Evolutionary conservation across 1,140 invertebrate species (phyloP), one percentile per base, ranked within the genome.

Genomic region (Agrilus planipennis): DNA sequence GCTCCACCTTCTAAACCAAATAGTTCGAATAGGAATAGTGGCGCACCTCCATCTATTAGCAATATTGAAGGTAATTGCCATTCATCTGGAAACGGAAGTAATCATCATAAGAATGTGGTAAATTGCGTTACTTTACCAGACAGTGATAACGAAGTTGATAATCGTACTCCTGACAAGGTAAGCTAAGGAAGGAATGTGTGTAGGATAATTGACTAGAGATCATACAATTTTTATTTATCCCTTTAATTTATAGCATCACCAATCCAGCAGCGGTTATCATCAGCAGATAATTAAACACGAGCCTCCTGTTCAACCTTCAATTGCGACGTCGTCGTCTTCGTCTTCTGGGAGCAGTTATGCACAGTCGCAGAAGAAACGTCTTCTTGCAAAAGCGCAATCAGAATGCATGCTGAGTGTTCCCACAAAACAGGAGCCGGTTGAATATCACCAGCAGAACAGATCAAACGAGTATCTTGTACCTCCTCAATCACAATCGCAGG

Each of bases 351-450:
- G 65, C 43, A 69, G 69, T 34, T 57, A 70, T 12, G 64, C 73
- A n/a, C 80, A 78, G 51, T 83, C 86, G 10, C 83, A 87, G 62
- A 91, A 91, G 71, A 92, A 91, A 61, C 75, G 89, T 27, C 67
- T 91, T 29, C 60, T 91, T 49, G 85, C 86, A 14, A 84, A 83
- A 63, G 84, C 84, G 11, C 88, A 91, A 61, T 84, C 81, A 21
- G 87, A 89, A 57, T 86, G 82, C 53, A 76, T 76, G 65, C 55
- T 75, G 20, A 62, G 61, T 38, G 52, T 62, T 6, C 50, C 56
- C 19, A 59, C 60, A 2, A 64, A 70, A 49, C 65, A 68, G 49
- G 67, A 70, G 50, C 65, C 65, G n/a, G 41, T 39, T 34, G 53
- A 57, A 9, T 53, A 59, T 31, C 52, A 51, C 19, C 34, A 41